Conservation (phyloP, 1,140 invertebrate genomes). For the Rhagoletis zephyria region DNA sequence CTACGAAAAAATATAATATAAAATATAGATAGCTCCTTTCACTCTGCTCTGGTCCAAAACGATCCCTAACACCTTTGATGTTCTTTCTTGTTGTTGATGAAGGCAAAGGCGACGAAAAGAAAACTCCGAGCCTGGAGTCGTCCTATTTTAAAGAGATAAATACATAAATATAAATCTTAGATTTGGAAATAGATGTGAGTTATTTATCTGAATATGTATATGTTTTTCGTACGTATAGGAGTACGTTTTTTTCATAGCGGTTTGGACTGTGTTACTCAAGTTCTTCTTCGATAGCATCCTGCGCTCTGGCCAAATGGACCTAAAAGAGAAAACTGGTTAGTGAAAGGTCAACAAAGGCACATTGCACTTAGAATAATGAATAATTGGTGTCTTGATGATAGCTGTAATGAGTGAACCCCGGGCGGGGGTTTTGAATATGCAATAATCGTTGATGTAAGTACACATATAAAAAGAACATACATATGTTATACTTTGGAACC, state of each 20-base stretch:
- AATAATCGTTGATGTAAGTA: too few relatives aligned
- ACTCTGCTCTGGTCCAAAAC: not conserved
- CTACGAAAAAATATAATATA: not conserved
- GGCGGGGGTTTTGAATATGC: not conserved
- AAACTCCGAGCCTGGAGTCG: not conserved
- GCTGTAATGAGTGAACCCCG: not conserved
- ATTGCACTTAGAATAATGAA: not conserved
- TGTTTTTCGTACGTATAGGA: not conserved
- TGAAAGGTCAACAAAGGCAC: conserved; percentile 62
- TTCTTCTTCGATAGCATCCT: conserved; percentile 40
- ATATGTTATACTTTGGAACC: not conserved
- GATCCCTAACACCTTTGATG: too few relatives aligned
- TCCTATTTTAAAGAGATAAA: not conserved
- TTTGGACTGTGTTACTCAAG: not conserved
- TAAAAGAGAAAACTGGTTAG: conserved; percentile 72
- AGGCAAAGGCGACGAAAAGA: too few relatives aligned
- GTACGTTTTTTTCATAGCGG: not conserved
- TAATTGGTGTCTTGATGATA: not conserved
- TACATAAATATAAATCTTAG: not conserved
- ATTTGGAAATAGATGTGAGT: not conserved
- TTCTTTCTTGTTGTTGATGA: too few relatives aligned
- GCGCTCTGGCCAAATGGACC: conserved; percentile 63
- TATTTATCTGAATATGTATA: not conserved
- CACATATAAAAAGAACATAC: not conserved
- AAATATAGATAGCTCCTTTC: not conserved